Base-by-base conservation (phyloP, 37 sponge, comb jelly and placozoan species). In the Mnemiopsis leidyi region DNA sequence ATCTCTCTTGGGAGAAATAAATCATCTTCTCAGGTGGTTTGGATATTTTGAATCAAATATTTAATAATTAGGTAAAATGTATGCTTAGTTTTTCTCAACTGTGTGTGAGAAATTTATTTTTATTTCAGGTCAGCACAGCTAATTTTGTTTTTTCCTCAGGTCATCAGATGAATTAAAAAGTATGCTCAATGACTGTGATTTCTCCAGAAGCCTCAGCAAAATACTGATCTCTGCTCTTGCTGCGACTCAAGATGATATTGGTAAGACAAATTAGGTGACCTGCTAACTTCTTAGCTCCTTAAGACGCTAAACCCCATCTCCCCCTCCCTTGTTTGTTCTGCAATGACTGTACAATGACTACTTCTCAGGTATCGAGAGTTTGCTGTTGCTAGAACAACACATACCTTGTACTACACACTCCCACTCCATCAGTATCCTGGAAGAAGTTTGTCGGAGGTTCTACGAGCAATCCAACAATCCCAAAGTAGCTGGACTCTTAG, bases 301-400 rank as follows among this genome's bases (percentile, higher is more conserved):
- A n/a, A n/a, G n/a, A n/a, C n/a, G n/a, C n/a, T n/a, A n/a, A n/a
- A n/a, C n/a, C n/a, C n/a, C n/a, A n/a, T n/a, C n/a, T n/a, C n/a
- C n/a, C n/a, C n/a, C n/a, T n/a, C n/a, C n/a, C n/a, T n/a, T n/a
- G n/a, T n/a, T n/a, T n/a, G n/a, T n/a, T n/a, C n/a, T n/a, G n/a
- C n/a, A n/a, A n/a, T n/a, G n/a, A n/a, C n/a, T n/a, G n/a, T n/a
- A n/a, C n/a, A n/a, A n/a, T n/a, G n/a, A n/a, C n/a, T n/a, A n/a
- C n/a, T n/a, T n/a, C n/a, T n/a, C 61, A 85, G 90, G 90, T 26
- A 85, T 85, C 23, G 90, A 85, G 90, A 40, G 90, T 39, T 23
- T 85, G 28, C 24, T 40, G 29, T 3, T 85, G 24, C 48, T 85
- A n/a, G 61, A 38, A 3, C 24, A 38, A 39, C 13, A n/a, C 61